Conservation (phyloP, 64 coral and sea anemone genomes). For the Pocillopora damicornis region DNA sequence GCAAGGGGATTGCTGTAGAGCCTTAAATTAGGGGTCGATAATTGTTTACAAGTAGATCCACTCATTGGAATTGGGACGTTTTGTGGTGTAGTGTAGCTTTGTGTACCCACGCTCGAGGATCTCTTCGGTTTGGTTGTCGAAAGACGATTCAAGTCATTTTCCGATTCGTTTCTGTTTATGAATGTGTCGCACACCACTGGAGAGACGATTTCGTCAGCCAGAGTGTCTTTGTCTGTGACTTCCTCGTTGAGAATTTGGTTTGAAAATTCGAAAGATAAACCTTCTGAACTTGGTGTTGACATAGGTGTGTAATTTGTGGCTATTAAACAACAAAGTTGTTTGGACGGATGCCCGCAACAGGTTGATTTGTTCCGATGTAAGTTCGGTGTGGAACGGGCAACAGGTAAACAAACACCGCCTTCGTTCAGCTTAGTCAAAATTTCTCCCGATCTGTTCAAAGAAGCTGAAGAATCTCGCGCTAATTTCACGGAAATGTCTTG, state of each 20-base stretch:
- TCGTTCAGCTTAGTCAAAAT: not conserved
- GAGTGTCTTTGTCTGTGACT: not conserved
- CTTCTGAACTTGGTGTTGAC: constrained; percentile 10
- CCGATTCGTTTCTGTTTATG: not conserved
- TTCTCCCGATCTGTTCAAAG: not conserved
- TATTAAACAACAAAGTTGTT: constrained; percentile 10
- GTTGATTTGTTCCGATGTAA: not conserved
- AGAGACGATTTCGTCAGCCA: not conserved
- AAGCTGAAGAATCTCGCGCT: not conserved
- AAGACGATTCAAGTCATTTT: not conserved
- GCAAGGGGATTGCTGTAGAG: not conserved
- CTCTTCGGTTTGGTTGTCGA: not conserved
- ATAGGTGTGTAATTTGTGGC: constrained; percentile 5
- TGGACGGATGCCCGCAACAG: not conserved
- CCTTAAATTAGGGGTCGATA: constrained; percentile 8
- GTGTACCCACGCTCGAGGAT: not conserved
- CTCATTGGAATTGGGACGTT: not conserved
- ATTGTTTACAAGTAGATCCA: not conserved
- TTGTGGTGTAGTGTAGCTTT: not conserved
- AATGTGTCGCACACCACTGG: not conserved
- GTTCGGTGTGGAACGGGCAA: not conserved
- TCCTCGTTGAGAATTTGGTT: not conserved
- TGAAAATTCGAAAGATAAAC: constrained; percentile 9
- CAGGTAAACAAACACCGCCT: not conserved
- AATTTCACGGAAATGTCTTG: not conserved